These are phyloP conservation scores for Crotalus helleri DNA, from an alignment of 2,113 vertebrate genomes.

Conservation along the genomic window DNA sequence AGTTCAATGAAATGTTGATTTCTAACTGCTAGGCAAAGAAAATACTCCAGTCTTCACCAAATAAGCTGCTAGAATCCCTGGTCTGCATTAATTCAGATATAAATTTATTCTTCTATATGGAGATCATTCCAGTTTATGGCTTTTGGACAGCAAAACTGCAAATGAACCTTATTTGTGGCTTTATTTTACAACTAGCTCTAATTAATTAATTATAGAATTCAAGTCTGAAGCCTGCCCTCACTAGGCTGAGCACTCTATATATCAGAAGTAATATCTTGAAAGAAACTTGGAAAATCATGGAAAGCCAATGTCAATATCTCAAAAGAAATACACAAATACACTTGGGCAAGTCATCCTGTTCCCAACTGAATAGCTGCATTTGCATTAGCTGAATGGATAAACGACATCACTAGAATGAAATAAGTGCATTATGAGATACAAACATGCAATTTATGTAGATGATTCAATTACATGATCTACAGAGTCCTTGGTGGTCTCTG, in stretches of 20 bases:
- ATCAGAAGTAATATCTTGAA: not conserved
- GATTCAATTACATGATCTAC: not conserved
- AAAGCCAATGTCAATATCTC: not conserved
- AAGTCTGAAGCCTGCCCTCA: not conserved
- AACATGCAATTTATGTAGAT: not conserved
- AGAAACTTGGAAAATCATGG: not conserved
- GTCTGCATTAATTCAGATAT: not conserved
- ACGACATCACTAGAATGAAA: not conserved
- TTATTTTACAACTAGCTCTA: not conserved
- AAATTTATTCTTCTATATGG: not conserved
- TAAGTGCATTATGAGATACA: not conserved
- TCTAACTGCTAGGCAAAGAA: not conserved
- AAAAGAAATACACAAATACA: not conserved
- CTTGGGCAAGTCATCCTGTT: not conserved
- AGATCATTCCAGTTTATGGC: not conserved
- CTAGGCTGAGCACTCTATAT: not conserved
- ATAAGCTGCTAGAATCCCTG: not conserved
- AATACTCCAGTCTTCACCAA: not conserved
- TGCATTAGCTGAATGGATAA: not conserved
- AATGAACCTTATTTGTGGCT: not conserved
- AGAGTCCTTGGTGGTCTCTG: not conserved
- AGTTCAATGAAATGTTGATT: not conserved
- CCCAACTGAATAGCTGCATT: not conserved
- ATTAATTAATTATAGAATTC: not conserved
- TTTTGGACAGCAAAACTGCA: not conserved